Evolutionary conservation across 2,797 vertebrate genomes (phyloP).

Genomic region (Pseudochirops corinnae): DNA sequence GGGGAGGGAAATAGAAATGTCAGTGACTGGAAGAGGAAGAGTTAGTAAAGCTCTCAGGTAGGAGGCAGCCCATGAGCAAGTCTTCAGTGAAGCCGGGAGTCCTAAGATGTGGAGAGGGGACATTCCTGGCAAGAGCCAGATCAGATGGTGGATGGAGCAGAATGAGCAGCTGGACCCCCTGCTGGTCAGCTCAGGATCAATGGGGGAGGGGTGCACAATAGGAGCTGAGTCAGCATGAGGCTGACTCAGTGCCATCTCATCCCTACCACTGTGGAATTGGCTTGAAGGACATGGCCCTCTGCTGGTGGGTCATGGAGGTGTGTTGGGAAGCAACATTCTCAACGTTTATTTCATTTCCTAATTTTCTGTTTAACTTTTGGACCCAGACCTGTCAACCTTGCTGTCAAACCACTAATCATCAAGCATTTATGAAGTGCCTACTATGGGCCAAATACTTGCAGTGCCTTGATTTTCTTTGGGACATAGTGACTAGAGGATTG

Average conservation of each 20-base stretch:
- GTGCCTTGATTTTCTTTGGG: background rate
- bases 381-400: background rate
- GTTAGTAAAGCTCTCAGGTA: background rate
- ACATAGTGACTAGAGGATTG: background rate
- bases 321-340: conserved; percentile 2
- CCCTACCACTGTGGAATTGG: background rate
- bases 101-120: background rate
- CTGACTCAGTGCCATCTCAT: background rate
- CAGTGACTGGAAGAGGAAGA: background rate
- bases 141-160: background rate
- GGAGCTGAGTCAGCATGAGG: background rate
- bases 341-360: conserved; percentile 30
- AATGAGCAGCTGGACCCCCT: background rate
- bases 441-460: background rate
- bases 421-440: background rate
- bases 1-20: background rate
- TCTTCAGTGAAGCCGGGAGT: background rate
- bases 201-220: background rate
- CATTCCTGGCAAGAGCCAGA: background rate
- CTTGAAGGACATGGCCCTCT: conserved; percentile 26
- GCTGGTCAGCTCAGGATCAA: background rate
- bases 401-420: background rate
- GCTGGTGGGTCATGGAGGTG: background rate
- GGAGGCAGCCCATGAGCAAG: background rate
- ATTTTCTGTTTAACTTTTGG: background rate